Percentiles rank a stretch among this genome's conserved stretches.
Conservation (phyloP, 2,888 invertebrate species). For the Drosophila crucigera region DNA sequence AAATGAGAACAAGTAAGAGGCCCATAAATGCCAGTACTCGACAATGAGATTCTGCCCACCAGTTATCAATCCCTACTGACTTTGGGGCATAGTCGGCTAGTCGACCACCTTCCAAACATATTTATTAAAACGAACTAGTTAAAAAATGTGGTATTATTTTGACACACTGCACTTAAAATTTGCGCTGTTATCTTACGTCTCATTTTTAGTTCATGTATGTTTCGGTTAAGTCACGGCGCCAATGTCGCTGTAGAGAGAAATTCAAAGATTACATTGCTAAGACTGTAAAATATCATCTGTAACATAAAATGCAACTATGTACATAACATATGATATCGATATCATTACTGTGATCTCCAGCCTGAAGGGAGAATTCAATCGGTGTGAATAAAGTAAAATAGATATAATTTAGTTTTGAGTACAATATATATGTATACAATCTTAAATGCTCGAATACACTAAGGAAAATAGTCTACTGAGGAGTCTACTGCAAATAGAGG, state of each 20-base stretch:
- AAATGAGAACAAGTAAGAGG: constrained; percentile 62
- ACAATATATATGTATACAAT: background rate
- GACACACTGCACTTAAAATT: background rate
- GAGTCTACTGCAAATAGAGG: constrained; percentile 8
- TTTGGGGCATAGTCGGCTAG: constrained; percentile 13
- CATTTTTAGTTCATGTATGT: background rate
- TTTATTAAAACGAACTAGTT: background rate
- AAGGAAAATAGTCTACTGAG: background rate
- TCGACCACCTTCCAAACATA: background rate
- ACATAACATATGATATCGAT: background rate
- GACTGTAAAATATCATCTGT: background rate
- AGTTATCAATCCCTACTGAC: constrained; percentile 16
- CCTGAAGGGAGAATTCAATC: background rate
- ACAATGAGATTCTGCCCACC: constrained; percentile 36
- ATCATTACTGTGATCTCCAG: background rate
- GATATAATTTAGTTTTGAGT: background rate
- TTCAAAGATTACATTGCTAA: background rate
- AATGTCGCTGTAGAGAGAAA: background rate
- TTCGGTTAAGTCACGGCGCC: background rate
- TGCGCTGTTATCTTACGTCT: no score
- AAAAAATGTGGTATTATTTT: background rate
- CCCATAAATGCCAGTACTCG: constrained; percentile 52
- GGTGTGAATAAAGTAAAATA: background rate
- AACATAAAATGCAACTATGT: background rate
- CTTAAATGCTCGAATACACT: background rate